Evolutionary conservation across 2,888 invertebrate species (phyloP).

Genomic region (Stenchaetothrips biformis): DNA sequence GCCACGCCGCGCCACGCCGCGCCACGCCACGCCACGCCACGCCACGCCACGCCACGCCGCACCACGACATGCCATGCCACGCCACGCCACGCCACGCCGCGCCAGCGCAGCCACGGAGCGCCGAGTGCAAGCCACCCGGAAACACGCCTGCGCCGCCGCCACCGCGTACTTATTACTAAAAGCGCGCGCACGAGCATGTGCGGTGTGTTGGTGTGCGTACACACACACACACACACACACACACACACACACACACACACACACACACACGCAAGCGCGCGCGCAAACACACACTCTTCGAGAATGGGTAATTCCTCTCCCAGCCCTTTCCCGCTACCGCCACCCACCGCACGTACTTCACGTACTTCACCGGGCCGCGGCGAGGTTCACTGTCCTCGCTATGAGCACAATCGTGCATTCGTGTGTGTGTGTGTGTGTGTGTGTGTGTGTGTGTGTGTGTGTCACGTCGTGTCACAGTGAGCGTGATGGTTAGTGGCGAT

Average conservation of each 20-base stretch:
- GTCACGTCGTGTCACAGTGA: no score
- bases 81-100: neutral
- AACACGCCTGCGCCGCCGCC: neutral
- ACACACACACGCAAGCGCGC: neutral
- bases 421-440: no score
- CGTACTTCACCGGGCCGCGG: neutral
- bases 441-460: no score
- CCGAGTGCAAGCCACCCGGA: neutral
- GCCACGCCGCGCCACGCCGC: no score
- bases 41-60: neutral
- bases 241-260: neutral
- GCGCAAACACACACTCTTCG: neutral
- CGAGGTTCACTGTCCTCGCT: slow-evolving; percentile 6
- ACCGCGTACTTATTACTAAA: neutral
- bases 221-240: neutral
- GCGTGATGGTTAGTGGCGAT: no score
- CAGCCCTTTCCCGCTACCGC: neutral
- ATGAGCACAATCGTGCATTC: neutral
- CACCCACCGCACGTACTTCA: neutral
- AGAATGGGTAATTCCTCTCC: slow-evolving; percentile 5
- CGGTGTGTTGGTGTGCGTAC: neutral
- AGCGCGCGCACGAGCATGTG: neutral
- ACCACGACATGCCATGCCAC: neutral
- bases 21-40: neutral
- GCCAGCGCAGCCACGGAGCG: neutral